Evolutionary conservation across 2,797 vertebrate genomes (phyloP), one percentile per base, ranked within the genome.

Genomic region (Chromis chromis): DNA sequence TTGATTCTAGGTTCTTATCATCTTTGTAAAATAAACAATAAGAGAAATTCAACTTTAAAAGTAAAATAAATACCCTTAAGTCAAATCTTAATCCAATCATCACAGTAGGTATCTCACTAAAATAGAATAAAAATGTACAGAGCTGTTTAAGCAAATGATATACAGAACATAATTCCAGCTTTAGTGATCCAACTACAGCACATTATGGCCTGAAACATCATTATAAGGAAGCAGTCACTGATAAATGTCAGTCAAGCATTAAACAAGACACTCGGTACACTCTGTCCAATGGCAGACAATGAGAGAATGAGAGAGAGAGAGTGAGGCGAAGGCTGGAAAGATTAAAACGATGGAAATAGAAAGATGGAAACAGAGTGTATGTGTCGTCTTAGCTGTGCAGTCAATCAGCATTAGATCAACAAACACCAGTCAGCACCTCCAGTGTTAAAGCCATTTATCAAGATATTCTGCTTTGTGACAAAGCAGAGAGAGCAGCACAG

Each of bases 381-480:
- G 53, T 72, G 79, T 88, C 36, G 44, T 81, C 70, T 74, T 24
- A n/a, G 63, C 71, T 52, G 56, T 39, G 33, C 40, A 72, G 70
- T 78, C 80, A 88, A 74, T 83, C 69, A 39, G 62, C 3, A 8
- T 50, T 13, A 44, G 33, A 70, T 36, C 56, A 59, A 44, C 74
- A 56, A 60, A 71, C 72, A 54, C 21, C 54, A 65, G 53, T 70
- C 52, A 65, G 74, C 68, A 77, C 68, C 50, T 74, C 49, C 46
- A 58, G 46, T 0, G 61, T 83, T 72, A 28, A 69, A 86, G 54
- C 56, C 69, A 76, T 91, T 88, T 49, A 90, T 87, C 81, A 86
- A 59, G 65, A 46, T 7, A 13, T 46, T 64, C 61, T 33, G 31
- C 22, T 74, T 52, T 58, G 64, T 75, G 65, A 86, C 61, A 77